phyloP scores from a whole-genome alignment of 2,113 vertebrate species.

The Neomonachus schauinslandi region DNA sequence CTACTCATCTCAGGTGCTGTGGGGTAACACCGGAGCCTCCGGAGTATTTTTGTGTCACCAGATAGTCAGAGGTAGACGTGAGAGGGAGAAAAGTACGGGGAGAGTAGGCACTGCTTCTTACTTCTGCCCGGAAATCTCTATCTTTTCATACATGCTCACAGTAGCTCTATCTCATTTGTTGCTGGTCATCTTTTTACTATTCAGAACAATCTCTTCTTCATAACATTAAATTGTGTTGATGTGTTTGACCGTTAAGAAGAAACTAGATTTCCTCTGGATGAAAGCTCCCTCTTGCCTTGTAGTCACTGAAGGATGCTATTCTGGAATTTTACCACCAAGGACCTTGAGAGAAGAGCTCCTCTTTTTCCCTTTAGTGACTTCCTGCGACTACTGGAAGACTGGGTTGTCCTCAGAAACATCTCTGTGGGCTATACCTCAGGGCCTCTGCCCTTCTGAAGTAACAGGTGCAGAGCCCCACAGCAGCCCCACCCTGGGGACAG shows the following conservation, averaged over 20 bases:
- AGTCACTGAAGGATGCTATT: too few species aligned
- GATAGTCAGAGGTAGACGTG: neutral
- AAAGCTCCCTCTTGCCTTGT: neutral
- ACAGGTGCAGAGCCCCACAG: neutral
- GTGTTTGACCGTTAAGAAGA: neutral
- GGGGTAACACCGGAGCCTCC: neutral
- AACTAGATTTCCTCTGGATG: neutral
- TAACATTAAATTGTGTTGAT: neutral
- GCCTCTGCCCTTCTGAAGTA: neutral
- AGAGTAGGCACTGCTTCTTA: neutral
- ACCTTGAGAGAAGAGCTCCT: neutral
- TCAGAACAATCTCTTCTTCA: neutral
- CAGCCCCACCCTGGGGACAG: neutral
- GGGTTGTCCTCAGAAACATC: neutral
- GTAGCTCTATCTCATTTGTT: neutral
- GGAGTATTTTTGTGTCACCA: neutral
- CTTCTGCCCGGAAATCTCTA: neutral
- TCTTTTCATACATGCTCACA: neutral
- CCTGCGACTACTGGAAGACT: neutral
- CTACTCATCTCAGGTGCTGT: neutral
- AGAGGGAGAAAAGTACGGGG: neutral
- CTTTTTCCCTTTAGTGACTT: neutral
- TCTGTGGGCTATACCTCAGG: neutral
- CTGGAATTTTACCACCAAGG: neutral
- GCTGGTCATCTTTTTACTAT: neutral